Percentiles rank a stretch among this genome's conserved stretches.
Conservation (phyloP, 2,888 invertebrate species). For the Boloria euphrosyne region DNA sequence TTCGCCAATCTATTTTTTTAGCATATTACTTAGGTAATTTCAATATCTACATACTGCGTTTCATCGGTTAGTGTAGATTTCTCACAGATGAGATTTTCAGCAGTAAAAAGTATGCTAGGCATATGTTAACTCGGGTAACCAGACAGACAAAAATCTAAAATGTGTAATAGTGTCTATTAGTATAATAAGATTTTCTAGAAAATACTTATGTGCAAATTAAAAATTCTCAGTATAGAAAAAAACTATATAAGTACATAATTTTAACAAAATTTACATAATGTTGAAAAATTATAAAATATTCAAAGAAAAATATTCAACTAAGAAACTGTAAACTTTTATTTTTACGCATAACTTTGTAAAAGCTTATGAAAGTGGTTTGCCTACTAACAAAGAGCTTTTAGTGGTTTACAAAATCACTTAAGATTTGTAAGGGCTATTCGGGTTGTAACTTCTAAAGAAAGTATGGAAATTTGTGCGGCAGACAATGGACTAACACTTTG, state of each 20-base stretch:
- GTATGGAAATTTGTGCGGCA: constrained; percentile 47
- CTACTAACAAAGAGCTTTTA: constrained; percentile 41
- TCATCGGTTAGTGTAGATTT: no score
- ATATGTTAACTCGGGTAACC: no score
- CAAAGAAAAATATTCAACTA: background rate
- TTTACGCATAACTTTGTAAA: constrained; percentile 20
- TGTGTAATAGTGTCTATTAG: no score
- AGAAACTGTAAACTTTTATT: constrained; percentile 9
- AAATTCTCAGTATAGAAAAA: background rate
- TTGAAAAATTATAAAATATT: no score
- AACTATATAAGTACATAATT: background rate
- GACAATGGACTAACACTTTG: constrained; percentile 69
- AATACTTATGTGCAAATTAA: no score
- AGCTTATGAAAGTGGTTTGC: constrained; percentile 21
- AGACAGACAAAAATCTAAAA: no score
- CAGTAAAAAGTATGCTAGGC: no score
- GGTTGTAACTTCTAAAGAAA: constrained; percentile 43
- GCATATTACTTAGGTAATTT: no score
- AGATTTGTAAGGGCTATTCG: constrained; percentile 43
- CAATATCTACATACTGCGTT: no score
- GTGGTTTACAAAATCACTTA: constrained; percentile 42
- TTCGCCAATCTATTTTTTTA: no score
- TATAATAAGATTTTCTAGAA: no score
- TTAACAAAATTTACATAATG: background rate
- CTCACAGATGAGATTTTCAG: no score